Evolutionary conservation across 2,797 vertebrate species (phyloP).

Genomic region (Aplochiton taeniatus): DNA sequence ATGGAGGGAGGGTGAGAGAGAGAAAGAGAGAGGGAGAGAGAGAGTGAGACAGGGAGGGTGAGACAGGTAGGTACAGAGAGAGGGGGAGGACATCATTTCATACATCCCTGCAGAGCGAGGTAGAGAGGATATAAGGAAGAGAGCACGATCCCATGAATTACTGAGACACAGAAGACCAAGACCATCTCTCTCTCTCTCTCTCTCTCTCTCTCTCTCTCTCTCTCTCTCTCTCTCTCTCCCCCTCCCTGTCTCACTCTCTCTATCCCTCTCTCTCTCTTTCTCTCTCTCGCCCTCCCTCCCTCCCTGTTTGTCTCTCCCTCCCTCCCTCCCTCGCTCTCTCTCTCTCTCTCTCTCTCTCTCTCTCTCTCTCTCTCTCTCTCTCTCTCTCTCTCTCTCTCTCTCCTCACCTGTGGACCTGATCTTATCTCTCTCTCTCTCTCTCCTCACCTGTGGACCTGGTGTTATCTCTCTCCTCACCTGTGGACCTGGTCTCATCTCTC

Average conservation of each 20-base stretch:
- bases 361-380: not conserved
- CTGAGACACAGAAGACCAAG: too few species aligned
- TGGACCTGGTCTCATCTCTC: slow-evolving; percentile 78
- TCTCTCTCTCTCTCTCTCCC: slow-evolving; percentile 1
- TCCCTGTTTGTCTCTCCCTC: too few species aligned
- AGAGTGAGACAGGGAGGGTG: too few species aligned
- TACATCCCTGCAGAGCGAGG: not conserved
- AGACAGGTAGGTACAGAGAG: too few species aligned
- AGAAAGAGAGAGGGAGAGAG: too few species aligned
- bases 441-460: not conserved
- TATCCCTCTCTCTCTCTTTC: not conserved
- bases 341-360: not conserved
- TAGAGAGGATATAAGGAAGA: not conserved
- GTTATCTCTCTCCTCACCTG: not conserved
- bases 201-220: not conserved
- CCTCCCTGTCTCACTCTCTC: slow-evolving; percentile 71
- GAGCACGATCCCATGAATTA: too few species aligned
- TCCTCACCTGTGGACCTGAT: not conserved
- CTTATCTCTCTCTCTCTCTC: not conserved
- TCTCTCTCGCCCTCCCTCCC: not conserved
- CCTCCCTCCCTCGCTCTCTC: too few species aligned
- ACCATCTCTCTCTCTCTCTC: too few species aligned
- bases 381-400: too few species aligned
- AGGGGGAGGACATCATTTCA: too few species aligned
- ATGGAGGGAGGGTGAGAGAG: too few species aligned